Base-by-base conservation (phyloP, 2,797 vertebrate species). In the Calcarius lapponicus region DNA sequence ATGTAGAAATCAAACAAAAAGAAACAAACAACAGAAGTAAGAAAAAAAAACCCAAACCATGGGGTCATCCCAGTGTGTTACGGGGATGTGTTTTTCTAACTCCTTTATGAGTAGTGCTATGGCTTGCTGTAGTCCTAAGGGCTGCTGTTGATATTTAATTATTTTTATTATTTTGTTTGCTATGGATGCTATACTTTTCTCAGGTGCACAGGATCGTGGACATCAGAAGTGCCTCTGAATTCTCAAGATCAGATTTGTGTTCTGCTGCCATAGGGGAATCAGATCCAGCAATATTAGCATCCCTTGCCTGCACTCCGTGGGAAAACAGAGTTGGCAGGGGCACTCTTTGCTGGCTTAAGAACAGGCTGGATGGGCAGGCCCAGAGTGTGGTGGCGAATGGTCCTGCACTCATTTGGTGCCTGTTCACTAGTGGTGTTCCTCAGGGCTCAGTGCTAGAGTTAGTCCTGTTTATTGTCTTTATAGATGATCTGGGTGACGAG, bases 221-320 rank as follows among this genome's bases (percentile, higher is more conserved):
- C 36, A 80, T 47, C n/a, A 80, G 42, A 73, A 79, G 16, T 26
- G 6, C 15, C 29, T 76, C 75, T 47, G 22, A 71, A 17, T 28
- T 78, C 14, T 8, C 31, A 65, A 78, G 17, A 64, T 69, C 34
- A 72, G 17, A 43, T 69, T 81, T 88, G 8, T 6, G 2, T 72
- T 86, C n/a, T 92, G 15, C 8, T 43, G 32, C 21, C 6, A 3
- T 1, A 54, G 7, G 13, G 45, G 5, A 91, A 36, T 18, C 38
- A 58, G 18, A 56, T 62, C 29, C 45, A 57, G n/a, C 21, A 48
- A 6, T 67, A 60, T 60, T n/a, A 34, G 7, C 6, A 10, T 51
- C 10, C 16, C 5, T 17, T 1, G 2, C 21, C 36, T 34, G 15
- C 18, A 34, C 9, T 65, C 29, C 4, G 0, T 43, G 45, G 38